These are phyloP conservation scores for Rugalucina vietnamica DNA, from an alignment of 2,888 invertebrate species.

Conservation along the genomic window DNA sequence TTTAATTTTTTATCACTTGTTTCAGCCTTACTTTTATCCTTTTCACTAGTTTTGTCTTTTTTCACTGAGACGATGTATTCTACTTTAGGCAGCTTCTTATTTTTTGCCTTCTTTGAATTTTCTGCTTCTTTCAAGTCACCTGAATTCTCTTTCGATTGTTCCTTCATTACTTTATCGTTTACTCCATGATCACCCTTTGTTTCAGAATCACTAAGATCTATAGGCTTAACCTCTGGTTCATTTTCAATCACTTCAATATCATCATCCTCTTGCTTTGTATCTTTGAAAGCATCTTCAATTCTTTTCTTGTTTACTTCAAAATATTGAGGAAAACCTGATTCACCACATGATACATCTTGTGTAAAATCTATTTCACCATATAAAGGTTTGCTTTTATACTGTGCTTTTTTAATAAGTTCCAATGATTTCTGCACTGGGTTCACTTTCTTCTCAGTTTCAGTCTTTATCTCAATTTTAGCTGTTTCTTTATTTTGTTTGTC, in stretches of 20 bases:
- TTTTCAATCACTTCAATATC: background rate
- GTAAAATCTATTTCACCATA: constrained; percentile 60
- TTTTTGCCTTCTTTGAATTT: background rate
- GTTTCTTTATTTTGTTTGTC: background rate
- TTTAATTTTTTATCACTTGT: too few species aligned
- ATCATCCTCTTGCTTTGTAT: constrained; percentile 28
- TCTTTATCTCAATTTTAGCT: background rate
- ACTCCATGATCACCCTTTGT: background rate
- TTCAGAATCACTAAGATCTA: background rate
- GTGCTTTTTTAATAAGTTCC: constrained; percentile 47
- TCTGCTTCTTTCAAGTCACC: too few species aligned
- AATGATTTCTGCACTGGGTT: constrained; percentile 41
- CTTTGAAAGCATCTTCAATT: constrained; percentile 58
- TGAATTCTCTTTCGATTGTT: too few species aligned
- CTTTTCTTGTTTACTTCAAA: constrained; percentile 56
- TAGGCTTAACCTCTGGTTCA: constrained; percentile 6
- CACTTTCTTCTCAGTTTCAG: constrained; percentile 40
- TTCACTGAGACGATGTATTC: constrained; percentile 31
- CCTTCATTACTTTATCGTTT: background rate
- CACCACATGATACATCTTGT: constrained; percentile 54
- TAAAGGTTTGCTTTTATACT: constrained; percentile 46
- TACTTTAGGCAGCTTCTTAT: background rate
- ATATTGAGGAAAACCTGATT: constrained; percentile 54
- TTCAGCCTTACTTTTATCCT: background rate
- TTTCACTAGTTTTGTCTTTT: constrained; percentile 19